Evolutionary conservation across 2,888 invertebrate species (phyloP).

Genomic region (Hypsopygia costalis): DNA sequence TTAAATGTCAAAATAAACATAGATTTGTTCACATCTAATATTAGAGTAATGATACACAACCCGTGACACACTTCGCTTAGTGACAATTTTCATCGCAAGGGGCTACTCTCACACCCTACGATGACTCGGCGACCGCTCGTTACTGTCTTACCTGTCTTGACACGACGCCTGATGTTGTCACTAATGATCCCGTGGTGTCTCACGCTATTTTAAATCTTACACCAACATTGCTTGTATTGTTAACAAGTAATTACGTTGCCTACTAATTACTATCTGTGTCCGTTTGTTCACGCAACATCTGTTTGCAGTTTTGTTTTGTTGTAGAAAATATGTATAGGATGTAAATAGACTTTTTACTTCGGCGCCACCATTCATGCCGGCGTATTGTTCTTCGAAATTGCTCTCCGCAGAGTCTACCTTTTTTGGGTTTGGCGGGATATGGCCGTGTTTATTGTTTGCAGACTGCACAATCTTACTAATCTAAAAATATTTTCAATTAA

Average conservation of each 20-base stretch:
- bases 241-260: constrained; percentile 1
- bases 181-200: constrained; percentile 60
- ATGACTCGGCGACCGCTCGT: constrained; percentile 72
- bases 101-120: constrained; percentile 63
- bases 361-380: constrained; percentile 64
- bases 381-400: constrained; percentile 76
- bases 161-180: constrained; percentile 48
- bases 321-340: constrained; percentile 64
- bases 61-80: constrained; percentile 68
- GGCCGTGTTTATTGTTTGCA: constrained; percentile 46
- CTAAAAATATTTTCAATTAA: constrained; percentile 12
- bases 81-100: constrained; percentile 68
- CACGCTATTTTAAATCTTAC: constrained; percentile 20
- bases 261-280: constrained; percentile 43
- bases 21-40: constrained; percentile 4
- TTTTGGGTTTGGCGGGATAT: constrained; percentile 52
- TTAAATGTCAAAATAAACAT: constrained; percentile 13
- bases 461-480: constrained; percentile 37
- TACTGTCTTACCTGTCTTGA: constrained; percentile 67
- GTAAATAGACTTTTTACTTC: constrained; percentile 73
- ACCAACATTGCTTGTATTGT: constrained; percentile 12
- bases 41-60: constrained; percentile 55
- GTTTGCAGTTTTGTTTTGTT: constrained; percentile 44
- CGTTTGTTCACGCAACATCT: constrained; percentile 34
- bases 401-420: constrained; percentile 65